Evolutionary conservation across 2,797 vertebrate species (phyloP).

Genomic region (Nyctibius grandis): DNA sequence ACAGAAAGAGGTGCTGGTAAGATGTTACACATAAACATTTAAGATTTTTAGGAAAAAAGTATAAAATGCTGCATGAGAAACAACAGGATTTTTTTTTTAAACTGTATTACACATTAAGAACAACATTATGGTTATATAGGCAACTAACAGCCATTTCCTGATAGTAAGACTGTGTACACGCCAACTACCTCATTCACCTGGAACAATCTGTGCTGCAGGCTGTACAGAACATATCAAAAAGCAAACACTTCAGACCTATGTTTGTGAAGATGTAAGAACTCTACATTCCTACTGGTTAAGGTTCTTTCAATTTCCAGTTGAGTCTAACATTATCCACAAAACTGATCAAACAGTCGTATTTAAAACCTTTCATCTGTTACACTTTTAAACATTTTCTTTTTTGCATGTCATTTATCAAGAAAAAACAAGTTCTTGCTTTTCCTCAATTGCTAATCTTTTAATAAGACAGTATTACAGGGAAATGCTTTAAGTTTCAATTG

Average conservation of each 20-base stretch:
- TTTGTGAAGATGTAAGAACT: not conserved
- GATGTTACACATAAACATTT: not conserved
- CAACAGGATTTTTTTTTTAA: not conserved
- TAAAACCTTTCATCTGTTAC: not conserved
- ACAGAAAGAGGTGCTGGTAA: not conserved
- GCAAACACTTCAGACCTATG: not conserved
- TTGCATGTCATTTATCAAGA: not conserved
- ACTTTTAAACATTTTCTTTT: not conserved
- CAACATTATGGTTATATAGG: not conserved
- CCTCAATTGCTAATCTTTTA: not conserved
- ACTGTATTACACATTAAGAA: not conserved
- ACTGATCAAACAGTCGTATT: not conserved
- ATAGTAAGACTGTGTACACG: accelerated
- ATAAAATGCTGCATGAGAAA: not conserved
- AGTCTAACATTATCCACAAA: not conserved
- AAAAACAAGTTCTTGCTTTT: not conserved
- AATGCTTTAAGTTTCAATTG: not conserved
- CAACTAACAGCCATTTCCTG: not conserved
- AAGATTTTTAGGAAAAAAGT: not conserved
- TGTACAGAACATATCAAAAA: not conserved
- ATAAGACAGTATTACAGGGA: not conserved
- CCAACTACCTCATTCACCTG: not conserved
- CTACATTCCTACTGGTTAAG: not conserved
- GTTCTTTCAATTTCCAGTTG: not conserved
- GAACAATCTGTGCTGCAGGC: not conserved